Evolutionary conservation across 2,888 invertebrate genomes (phyloP).

Genomic region (Boloria selene): DNA sequence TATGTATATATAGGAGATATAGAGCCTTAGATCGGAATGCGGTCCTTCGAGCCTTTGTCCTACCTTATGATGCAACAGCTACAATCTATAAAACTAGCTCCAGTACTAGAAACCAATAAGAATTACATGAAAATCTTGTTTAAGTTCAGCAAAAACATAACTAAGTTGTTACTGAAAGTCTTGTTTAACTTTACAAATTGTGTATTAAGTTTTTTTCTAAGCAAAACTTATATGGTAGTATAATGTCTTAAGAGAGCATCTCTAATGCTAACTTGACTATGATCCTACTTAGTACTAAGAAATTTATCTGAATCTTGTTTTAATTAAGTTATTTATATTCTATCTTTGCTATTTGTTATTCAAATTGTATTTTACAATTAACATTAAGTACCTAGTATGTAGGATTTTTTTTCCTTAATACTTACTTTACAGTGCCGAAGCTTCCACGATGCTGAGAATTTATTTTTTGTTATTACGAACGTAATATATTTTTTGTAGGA

Average conservation of each 20-base stretch:
- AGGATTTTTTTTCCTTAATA: not conserved
- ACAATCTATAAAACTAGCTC: slow-evolving; percentile 20
- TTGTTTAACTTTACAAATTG: not conserved
- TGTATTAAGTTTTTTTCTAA: not conserved
- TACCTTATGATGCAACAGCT: slow-evolving; percentile 49
- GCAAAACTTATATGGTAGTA: not conserved
- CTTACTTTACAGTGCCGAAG: not conserved
- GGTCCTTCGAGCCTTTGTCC: slow-evolving; percentile 49
- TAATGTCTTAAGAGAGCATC: not conserved
- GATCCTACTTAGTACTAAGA: not conserved
- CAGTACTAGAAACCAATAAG: not conserved
- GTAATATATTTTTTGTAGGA: too few relatives aligned
- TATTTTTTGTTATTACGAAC: too few relatives aligned
- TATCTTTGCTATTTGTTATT: slow-evolving; percentile 25
- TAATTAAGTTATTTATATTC: slow-evolving; percentile 24
- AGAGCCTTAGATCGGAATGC: slow-evolving; percentile 70
- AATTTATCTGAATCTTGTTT: slow-evolving; percentile 6
- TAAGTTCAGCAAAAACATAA: not conserved
- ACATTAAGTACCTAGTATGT: not conserved
- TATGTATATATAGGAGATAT: slow-evolving; percentile 49
- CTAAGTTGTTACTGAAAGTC: not conserved
- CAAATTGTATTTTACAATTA: slow-evolving; percentile 16
- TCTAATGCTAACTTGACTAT: not conserved
- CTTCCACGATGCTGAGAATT: not conserved
- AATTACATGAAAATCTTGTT: not conserved